Conservation (phyloP, 2,113 vertebrate genomes). For the Ovis aries region ARS-UI_Ramb_v3.0 NC_056064.1:33171001-33171500, state of each 20-base stretch:
- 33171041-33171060: neutral
- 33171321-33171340: neutral
- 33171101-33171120: neutral
- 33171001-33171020: neutral
- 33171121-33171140: neutral
- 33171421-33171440: neutral
- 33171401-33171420: neutral
- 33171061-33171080: neutral
- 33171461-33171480: too few species aligned
- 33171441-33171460: too few species aligned
- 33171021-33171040: neutral
- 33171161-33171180: neutral
- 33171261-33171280: neutral
- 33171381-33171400: neutral
- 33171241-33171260: neutral
- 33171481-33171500: too few species aligned
- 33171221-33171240: neutral
- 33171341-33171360: neutral
- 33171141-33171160: neutral
- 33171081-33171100: neutral
- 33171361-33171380: conserved; percentile 17
- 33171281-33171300: neutral
- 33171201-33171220: neutral
- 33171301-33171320: neutral
- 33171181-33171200: neutral